phyloP scores from a whole-genome alignment of 2,797 vertebrate genomes.

The Liasis olivaceus region DNA sequence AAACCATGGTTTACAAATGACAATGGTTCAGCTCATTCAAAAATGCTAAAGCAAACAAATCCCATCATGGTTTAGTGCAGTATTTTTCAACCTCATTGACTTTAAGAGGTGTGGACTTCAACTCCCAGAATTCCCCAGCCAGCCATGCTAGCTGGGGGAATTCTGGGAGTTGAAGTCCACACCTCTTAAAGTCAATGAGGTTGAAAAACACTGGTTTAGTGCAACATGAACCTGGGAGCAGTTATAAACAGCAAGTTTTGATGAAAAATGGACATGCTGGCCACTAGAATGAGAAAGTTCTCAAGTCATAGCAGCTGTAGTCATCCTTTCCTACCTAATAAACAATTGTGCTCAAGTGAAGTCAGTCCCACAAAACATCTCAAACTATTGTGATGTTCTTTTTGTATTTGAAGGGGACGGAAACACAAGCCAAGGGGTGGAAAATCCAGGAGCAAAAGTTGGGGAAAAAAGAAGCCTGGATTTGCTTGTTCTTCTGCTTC shows the following conservation, averaged over 20 bases:
- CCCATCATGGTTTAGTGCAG: not conserved
- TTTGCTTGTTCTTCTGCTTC: not conserved
- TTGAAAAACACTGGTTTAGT: not conserved
- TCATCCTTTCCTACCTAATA: constrained; percentile 46
- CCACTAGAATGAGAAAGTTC: constrained; percentile 54
- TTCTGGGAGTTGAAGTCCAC: no score
- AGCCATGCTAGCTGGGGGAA: no score
- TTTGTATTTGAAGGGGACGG: not conserved
- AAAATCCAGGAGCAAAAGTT: not conserved
- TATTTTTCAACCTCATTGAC: no score
- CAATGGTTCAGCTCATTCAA: not conserved
- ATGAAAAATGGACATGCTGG: constrained; percentile 37
- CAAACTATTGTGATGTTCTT: not conserved
- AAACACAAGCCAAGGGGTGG: not conserved
- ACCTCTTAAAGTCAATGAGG: no score
- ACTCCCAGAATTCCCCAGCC: no score
- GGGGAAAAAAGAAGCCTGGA: not conserved
- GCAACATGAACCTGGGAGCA: not conserved
- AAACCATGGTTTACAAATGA: not conserved
- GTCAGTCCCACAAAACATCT: not conserved
- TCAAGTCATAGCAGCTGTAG: constrained; percentile 38
- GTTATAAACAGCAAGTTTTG: not conserved
- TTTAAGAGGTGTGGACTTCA: no score
- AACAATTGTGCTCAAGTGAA: not conserved
- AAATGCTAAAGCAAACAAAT: not conserved